phyloP scores from a whole-genome alignment of 2,888 invertebrate genomes.

The Isoperla grammatica region DNA sequence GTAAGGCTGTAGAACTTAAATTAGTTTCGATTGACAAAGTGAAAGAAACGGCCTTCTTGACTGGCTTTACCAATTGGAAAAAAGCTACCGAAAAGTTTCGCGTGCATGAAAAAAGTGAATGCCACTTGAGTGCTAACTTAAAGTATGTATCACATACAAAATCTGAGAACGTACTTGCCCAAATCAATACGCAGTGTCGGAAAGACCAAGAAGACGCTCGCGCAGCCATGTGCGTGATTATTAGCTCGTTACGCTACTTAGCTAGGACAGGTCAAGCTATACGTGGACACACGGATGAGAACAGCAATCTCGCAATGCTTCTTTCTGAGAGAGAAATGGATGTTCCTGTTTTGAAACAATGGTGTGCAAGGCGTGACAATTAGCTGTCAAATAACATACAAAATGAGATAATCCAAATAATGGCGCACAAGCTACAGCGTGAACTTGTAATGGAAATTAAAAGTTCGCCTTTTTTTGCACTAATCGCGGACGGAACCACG shows the following conservation, averaged over 20 bases:
- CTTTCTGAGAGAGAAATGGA: constrained; percentile 19
- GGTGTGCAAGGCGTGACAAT: constrained; percentile 20
- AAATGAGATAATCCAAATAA: constrained; percentile 25
- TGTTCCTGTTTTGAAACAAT: constrained; percentile 10
- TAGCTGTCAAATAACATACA: constrained; percentile 23
- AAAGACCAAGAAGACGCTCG: neutral
- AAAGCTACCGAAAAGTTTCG: constrained; percentile 1
- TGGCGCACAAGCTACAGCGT: constrained; percentile 20
- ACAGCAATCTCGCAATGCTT: constrained; percentile 18
- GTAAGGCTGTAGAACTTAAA: neutral
- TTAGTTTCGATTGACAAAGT: neutral
- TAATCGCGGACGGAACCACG: constrained; percentile 2
- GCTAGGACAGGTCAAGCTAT: no score
- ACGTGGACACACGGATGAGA: constrained; percentile 6
- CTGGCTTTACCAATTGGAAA: neutral
- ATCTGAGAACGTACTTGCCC: neutral
- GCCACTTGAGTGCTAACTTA: neutral
- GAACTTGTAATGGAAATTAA: constrained; percentile 9
- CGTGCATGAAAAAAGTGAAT: neutral
- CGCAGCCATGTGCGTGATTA: neutral
- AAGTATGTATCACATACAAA: neutral
- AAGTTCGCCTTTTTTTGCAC: neutral
- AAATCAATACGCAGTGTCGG: neutral
- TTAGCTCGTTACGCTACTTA: neutral
- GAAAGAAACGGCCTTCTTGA: constrained; percentile 4